Evolutionary conservation across 2,797 vertebrate genomes (phyloP).

Genomic region (Picus viridis): DNA sequence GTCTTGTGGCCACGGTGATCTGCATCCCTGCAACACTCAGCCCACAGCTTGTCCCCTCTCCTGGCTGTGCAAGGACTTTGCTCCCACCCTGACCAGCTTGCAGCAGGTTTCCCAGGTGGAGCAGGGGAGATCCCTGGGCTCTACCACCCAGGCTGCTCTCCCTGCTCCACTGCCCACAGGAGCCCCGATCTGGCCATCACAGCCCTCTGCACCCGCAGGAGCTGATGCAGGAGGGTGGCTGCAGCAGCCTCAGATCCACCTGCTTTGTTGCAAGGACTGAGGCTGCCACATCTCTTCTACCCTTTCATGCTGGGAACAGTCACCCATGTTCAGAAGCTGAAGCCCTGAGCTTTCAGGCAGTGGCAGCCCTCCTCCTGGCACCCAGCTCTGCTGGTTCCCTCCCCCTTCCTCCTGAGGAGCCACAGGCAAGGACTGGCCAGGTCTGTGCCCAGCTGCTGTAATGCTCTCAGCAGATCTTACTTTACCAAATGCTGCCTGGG

Average conservation of each 20-base stretch:
- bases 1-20: neutral
- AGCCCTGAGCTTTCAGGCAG: rapidly evolving
- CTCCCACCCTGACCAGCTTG: rapidly evolving
- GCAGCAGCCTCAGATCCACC: rapidly evolving
- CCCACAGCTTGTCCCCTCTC: rapidly evolving
- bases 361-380: neutral
- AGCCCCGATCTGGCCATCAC: rapidly evolving
- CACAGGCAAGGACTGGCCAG: rapidly evolving
- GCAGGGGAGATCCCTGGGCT: neutral
- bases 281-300: neutral
- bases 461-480: neutral
- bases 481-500: neutral
- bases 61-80: neutral
- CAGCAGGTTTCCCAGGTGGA: neutral
- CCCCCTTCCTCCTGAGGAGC: neutral
- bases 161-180: rapidly evolving
- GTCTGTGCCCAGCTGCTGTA: rapidly evolving
- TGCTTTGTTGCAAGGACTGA: neutral
- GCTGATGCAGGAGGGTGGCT: neutral
- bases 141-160: rapidly evolving
- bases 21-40: neutral
- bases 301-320: neutral
- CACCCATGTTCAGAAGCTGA: no score
- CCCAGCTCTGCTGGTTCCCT: rapidly evolving
- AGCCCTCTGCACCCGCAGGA: rapidly evolving